A percentile compares a stretch with the other conserved stretches of the same genome.
Conservation (phyloP, 2,113 vertebrate genomes). For the Cnemophilus loriae region DNA sequence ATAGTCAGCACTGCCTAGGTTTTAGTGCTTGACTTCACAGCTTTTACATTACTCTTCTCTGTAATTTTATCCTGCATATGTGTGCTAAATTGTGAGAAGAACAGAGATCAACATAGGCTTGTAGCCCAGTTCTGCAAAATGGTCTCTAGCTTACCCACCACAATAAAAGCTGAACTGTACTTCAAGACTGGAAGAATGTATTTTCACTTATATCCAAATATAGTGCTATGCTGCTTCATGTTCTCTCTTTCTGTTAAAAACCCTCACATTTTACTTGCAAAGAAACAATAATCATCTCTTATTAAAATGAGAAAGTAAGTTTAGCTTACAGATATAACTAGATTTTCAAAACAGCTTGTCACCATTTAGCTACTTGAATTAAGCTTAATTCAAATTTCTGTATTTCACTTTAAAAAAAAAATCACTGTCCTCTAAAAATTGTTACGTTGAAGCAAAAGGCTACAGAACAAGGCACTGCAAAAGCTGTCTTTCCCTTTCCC, state of each 20-base stretch:
- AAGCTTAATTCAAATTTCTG: background rate
- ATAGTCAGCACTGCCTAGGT: background rate
- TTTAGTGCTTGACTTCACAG: background rate
- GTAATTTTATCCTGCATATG: background rate
- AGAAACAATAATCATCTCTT: background rate
- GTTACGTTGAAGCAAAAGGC: background rate
- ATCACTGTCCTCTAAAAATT: background rate
- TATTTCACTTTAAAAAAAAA: background rate
- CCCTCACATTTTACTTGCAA: background rate
- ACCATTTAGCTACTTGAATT: background rate
- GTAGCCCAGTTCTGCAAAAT: background rate
- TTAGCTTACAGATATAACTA: background rate
- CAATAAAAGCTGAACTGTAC: background rate
- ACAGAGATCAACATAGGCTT: background rate
- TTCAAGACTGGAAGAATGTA: background rate
- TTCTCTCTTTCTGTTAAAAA: background rate
- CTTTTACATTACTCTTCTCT: background rate
- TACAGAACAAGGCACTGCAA: background rate
- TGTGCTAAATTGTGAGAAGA: background rate
- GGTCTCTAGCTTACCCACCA: background rate
- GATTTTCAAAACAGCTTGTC: background rate
- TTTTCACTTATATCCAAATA: background rate
- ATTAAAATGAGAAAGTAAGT: background rate
- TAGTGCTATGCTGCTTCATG: background rate
- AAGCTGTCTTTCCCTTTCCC: background rate